These are phyloP conservation scores for Megalurothrips usitatus DNA, from an alignment of 2,888 invertebrate species.

Conservation along the genomic window DNA sequence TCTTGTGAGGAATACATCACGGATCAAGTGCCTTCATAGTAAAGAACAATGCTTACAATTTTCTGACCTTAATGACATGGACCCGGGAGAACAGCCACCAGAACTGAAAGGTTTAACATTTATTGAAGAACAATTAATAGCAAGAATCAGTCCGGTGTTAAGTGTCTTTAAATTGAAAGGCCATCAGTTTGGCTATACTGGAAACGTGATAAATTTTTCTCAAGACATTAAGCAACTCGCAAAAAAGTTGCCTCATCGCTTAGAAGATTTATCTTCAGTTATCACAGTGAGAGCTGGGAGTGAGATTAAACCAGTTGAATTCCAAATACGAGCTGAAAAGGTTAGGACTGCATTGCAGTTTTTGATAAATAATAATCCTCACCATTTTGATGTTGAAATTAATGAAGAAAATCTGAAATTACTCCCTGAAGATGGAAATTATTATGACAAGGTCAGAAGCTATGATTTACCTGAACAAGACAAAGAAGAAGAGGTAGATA, in stretches of 20 bases:
- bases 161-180: conserved; percentile 31
- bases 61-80: background rate
- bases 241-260: background rate
- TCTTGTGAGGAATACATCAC: background rate
- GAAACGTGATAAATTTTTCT: conserved; percentile 31
- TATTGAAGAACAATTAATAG: conserved; percentile 31
- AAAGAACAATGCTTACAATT: background rate
- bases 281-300: background rate
- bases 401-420: background rate
- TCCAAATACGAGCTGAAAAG: background rate
- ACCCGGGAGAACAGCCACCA: conserved; percentile 17
- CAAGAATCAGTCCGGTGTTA: conserved; percentile 31
- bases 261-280: background rate
- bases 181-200: conserved; percentile 31
- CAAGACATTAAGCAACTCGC: conserved; percentile 30
- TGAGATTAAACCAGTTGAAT: background rate
- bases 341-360: background rate
- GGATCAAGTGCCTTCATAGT: background rate
- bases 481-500: too few species aligned
- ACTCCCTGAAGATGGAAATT: conserved; percentile 28
- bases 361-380: conserved; percentile 2
- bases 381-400: conserved; percentile 8
- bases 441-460: background rate
- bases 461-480: background rate
- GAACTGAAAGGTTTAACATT: conserved; percentile 16